Evolutionary conservation across 2,888 invertebrate genomes (phyloP).

Genomic region (Hipparchia sbordonii): DNA sequence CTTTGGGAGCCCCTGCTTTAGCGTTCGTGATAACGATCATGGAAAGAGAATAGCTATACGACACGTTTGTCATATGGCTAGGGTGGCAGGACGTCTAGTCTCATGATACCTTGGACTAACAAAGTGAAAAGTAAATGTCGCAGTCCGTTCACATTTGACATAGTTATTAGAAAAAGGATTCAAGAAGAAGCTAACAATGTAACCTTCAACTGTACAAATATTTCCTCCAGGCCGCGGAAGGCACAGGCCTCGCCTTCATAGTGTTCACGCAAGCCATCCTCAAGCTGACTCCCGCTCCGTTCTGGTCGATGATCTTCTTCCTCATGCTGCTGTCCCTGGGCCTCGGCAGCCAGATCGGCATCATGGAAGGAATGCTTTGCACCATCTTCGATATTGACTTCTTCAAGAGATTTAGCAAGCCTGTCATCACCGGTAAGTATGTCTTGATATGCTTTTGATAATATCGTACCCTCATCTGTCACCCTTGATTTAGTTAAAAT

Average conservation of each 20-base stretch:
- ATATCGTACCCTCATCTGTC: too few species aligned
- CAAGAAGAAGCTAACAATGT: too few species aligned
- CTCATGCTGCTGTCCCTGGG: slow-evolving; percentile 97
- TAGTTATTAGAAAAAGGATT: too few species aligned
- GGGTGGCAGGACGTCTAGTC: too few species aligned
- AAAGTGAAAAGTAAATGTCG: too few species aligned
- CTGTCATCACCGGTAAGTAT: slow-evolving; percentile 89
- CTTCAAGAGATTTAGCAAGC: slow-evolving; percentile 94
- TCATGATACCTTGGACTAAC: too few species aligned
- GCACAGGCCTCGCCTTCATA: slow-evolving; percentile 97
- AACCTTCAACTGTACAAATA: slow-evolving; percentile 36
- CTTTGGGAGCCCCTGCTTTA: too few species aligned
- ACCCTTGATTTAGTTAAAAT: too few species aligned
- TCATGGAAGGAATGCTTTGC: slow-evolving; percentile 97
- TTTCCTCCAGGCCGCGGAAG: slow-evolving; percentile 91
- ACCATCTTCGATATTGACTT: slow-evolving; percentile 97
- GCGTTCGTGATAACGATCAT: too few species aligned
- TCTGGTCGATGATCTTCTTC: slow-evolving; percentile 98
- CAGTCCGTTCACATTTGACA: too few species aligned
- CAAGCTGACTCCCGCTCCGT: slow-evolving; percentile 95
- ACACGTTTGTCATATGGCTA: too few species aligned
- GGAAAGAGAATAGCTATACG: too few species aligned
- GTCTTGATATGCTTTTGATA: not conserved
- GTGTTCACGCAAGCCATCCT: slow-evolving; percentile 99
- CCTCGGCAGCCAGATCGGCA: slow-evolving; percentile 97